phyloP scores from a whole-genome alignment of 2,113 vertebrate species.

The Ceratotherium simum region DNA sequence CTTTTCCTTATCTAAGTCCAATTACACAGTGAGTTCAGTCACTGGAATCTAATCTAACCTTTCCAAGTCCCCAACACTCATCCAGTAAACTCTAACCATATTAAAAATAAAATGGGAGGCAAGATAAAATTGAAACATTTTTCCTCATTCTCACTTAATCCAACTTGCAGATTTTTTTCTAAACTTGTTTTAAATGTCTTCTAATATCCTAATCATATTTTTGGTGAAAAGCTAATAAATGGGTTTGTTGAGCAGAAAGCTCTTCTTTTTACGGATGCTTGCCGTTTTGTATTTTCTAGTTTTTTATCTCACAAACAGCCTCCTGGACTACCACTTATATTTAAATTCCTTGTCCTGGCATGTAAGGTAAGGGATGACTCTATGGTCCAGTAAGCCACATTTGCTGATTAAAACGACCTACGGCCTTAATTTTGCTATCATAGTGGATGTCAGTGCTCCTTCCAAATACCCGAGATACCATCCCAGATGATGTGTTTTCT shows the following conservation, averaged over 20 bases:
- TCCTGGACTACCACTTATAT: neutral
- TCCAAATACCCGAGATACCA: neutral
- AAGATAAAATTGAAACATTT: neutral
- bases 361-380: neutral
- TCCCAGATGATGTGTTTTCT: neutral
- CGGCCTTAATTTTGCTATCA: neutral
- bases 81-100: too few relatives aligned
- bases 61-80: neutral
- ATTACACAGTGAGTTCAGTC: neutral
- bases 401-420: neutral
- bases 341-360: neutral
- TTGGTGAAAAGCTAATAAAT: neutral
- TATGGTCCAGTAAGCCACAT: neutral
- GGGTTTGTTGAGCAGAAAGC: neutral
- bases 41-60: neutral
- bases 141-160: neutral
- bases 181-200: neutral
- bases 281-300: neutral
- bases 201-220: neutral
- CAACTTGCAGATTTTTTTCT: neutral
- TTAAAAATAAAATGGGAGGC: constrained; percentile 1
- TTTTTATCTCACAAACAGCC: neutral
- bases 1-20: neutral
- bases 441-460: neutral
- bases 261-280: neutral